These are phyloP conservation scores for Blomia tropicalis DNA, from an alignment of 2,888 invertebrate genomes.

Conservation along the genomic window DNA sequence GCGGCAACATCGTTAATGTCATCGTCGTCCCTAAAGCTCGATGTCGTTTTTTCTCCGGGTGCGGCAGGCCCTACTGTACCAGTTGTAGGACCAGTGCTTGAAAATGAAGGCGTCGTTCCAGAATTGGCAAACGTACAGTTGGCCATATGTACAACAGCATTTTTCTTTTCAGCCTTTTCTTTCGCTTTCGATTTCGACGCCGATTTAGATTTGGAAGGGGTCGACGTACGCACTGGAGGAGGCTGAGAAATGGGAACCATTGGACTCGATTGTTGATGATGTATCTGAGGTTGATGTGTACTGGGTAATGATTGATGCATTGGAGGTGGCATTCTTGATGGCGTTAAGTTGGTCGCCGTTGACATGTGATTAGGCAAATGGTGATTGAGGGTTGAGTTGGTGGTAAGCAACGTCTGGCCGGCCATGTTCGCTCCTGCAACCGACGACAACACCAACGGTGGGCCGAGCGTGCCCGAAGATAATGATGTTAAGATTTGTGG, in stretches of 20 bases:
- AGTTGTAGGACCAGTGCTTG: background rate
- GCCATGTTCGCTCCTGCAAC: background rate
- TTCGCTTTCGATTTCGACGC: conserved; percentile 2
- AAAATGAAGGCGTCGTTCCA: background rate
- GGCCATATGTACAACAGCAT: conserved; percentile 30
- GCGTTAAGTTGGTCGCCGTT: background rate
- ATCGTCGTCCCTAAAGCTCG: conserved; percentile 59
- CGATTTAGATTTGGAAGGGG: background rate
- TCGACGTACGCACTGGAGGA: background rate
- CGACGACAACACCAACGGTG: background rate
- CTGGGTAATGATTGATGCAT: background rate
- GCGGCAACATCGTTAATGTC: conserved; percentile 97
- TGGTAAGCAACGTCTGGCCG: background rate
- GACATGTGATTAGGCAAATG: background rate
- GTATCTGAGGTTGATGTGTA: background rate
- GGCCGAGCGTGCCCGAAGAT: background rate
- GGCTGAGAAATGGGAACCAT: background rate
- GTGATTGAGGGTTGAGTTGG: background rate
- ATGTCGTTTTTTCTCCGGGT: conserved; percentile 31
- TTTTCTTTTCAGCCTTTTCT: conserved; percentile 32
- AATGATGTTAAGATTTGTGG: background rate
- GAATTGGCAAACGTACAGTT: background rate
- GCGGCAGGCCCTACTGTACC: conserved; percentile 31
- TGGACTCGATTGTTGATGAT: background rate
- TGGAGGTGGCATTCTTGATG: background rate